Base-by-base conservation (phyloP, 2,797 vertebrate genomes). In the Acanthis flammea region DNA sequence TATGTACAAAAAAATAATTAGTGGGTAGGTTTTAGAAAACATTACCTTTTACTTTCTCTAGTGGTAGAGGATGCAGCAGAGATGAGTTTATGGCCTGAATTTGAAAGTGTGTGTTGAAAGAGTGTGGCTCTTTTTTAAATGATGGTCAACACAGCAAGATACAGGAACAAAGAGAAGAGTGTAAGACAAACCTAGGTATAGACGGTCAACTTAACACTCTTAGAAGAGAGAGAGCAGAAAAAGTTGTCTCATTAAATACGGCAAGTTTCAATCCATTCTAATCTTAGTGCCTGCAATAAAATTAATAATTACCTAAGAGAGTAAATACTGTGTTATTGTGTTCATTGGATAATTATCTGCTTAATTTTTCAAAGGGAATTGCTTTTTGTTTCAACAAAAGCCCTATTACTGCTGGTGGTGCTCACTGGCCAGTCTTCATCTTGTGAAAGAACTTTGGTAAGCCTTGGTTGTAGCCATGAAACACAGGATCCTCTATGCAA, bases 391-490 rank as follows among this genome's bases (percentile, higher is more conserved):
- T 84, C 74, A 21, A 48, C 23, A 54, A 54, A 70, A 77, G 19
- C 5, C 60, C 4, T 71, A 0, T 84, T 71, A 27, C 42, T 1
- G 0, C 35, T 79, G 30, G 9, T 85, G 42, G 24, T 89, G 7
- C 14, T 89, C 22, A 7, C 35, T 54, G 50, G 61, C n/a, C 19
- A 17, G 30, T 35, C 57, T 71, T 79, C 37, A 57, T 19, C n/a
- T 92, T 74, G 7, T 47, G n/a, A 50, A 86, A 92, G n/a, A 39
- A 25, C 39, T 94, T 60, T 57, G n/a, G 27, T 57, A 71, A 50
- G 30, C 35, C 18, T 80, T 1, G 0, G 6, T 70, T 92, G 21
- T 79, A 70, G 27, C 35, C 0, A 0, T 91, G 78, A 86, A 82
- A 50, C 42, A 50, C 42, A 63, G 63, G 70, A 51, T 71, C 18